These are phyloP conservation scores for Malthinus flaveolus DNA, from an alignment of 2,888 invertebrate species.

Conservation along the genomic window DNA sequence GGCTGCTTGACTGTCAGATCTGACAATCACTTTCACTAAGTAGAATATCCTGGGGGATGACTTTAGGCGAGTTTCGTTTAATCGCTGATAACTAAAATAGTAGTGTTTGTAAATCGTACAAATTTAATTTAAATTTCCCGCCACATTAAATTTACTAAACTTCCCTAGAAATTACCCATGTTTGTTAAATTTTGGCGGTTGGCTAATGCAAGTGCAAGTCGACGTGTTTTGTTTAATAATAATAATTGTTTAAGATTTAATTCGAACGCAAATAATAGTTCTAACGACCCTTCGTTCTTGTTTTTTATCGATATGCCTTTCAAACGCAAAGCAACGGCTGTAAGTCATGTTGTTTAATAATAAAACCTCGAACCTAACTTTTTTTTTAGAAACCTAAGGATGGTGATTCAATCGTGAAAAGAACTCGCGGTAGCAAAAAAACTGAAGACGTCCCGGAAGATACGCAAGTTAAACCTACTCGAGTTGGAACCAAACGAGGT, in stretches of 20 bases:
- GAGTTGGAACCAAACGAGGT: constrained; percentile 7
- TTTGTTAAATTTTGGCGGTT: constrained; percentile 3
- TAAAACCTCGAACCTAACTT: neutral
- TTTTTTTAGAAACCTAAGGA: neutral
- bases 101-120: too few species aligned
- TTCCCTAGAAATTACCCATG: constrained; percentile 1
- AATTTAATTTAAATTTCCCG: neutral
- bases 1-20: too few species aligned
- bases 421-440: neutral
- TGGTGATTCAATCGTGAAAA: constrained; percentile 2
- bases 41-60: too few species aligned
- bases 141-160: neutral
- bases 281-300: neutral
- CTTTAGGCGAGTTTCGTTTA: too few species aligned
- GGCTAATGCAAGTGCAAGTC: neutral
- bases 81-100: too few species aligned
- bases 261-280: neutral
- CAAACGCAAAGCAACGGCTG: constrained; percentile 24
- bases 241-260: neutral
- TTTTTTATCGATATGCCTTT: constrained; percentile 29
- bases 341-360: constrained; percentile 17
- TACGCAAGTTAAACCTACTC: neutral
- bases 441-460: neutral
- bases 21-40: too few species aligned
- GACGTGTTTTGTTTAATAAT: neutral